A percentile compares a stretch with the other conserved stretches of the same genome.
These are phyloP conservation scores for Dreissena rostriformis DNA, from an alignment of 1,140 invertebrate genomes.

Conservation along the genomic window DNA sequence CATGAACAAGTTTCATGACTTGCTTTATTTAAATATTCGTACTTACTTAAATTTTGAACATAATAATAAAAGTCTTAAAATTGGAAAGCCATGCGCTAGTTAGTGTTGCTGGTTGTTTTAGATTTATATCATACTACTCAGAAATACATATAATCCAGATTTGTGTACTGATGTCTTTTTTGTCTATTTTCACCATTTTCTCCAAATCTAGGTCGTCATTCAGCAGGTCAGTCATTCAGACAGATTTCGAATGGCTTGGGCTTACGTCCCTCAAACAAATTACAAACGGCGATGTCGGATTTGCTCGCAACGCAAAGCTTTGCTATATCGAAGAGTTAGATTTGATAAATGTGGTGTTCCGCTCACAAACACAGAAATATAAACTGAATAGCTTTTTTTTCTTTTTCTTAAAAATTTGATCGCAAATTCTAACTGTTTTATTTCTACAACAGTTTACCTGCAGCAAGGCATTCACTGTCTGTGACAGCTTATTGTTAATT, in stretches of 20 bases:
- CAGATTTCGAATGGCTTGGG: conserved; percentile 79
- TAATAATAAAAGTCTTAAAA: too few relatives aligned
- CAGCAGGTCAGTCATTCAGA: conserved; percentile 15
- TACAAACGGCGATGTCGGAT: conserved; percentile 92
- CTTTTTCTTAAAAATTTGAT: too few relatives aligned
- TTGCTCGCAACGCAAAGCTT: conserved; percentile 93
- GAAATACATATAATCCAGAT: neutral
- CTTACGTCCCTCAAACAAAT: conserved; percentile 93
- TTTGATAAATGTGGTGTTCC: conserved; percentile 89
- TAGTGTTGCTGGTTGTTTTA: neutral
- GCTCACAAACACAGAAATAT: conserved; percentile 71
- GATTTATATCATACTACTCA: neutral
- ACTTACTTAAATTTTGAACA: too few relatives aligned
- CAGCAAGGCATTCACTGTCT: too few relatives aligned
- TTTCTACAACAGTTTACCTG: too few relatives aligned
- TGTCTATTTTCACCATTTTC: conserved; percentile 44
- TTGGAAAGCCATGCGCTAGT: too few relatives aligned
- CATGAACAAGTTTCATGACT: too few relatives aligned
- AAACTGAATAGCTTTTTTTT: too few relatives aligned
- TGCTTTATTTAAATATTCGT: too few relatives aligned
- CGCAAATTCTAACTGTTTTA: too few relatives aligned
- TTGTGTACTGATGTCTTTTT: too few relatives aligned
- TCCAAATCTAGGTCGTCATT: conserved; percentile 21
- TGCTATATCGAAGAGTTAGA: conserved; percentile 95
- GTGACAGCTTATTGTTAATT: too few relatives aligned